Conservation (phyloP, 1,140 invertebrate genomes). For the Drosophila athabasca region DNA sequence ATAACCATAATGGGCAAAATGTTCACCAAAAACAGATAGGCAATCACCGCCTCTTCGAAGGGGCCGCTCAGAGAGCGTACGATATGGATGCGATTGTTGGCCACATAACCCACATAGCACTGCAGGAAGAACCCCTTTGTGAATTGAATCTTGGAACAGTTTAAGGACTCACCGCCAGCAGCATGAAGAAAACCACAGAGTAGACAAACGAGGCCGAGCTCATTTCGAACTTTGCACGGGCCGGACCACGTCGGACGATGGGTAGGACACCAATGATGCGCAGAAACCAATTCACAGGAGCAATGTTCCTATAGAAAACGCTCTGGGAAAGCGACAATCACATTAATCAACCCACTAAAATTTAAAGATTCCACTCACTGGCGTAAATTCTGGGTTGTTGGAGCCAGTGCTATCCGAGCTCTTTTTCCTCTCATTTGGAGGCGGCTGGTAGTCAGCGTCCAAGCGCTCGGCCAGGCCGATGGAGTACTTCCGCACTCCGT, state of each 20-base stretch:
- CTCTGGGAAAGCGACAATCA: slow-evolving; percentile 64
- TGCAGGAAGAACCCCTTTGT: slow-evolving; percentile 3
- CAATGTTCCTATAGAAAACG: slow-evolving; percentile 86
- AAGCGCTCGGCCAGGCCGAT: slow-evolving; percentile 72
- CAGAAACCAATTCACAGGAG: slow-evolving; percentile 85
- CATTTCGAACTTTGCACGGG: slow-evolving; percentile 84
- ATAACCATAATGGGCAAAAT: slow-evolving; percentile 86
- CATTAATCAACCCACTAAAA: background rate
- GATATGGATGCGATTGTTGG: slow-evolving; percentile 86
- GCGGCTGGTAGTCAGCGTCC: slow-evolving; percentile 61
- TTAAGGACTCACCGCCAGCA: slow-evolving; percentile 77
- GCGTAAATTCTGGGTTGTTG: slow-evolving; percentile 64
- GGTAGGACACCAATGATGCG: slow-evolving; percentile 86
- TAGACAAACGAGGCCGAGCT: slow-evolving; percentile 85
- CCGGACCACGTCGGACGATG: slow-evolving; percentile 83
- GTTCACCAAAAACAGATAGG: slow-evolving; percentile 88
- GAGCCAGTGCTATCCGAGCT: slow-evolving; percentile 63
- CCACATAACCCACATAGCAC: slow-evolving; percentile 86
- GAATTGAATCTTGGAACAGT: background rate
- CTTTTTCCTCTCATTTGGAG: slow-evolving; percentile 52
- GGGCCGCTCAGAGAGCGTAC: slow-evolving; percentile 86
- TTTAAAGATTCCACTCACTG: slow-evolving; percentile 37
- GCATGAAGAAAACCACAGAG: slow-evolving; percentile 84
- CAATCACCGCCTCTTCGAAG: slow-evolving; percentile 89
- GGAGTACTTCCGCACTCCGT: slow-evolving; percentile 72